A percentile compares a stretch with the other conserved stretches of the same genome.
Evolutionary conservation across 2,113 vertebrate genomes (phyloP).

Genomic region (Hipposideros armiger): DNA sequence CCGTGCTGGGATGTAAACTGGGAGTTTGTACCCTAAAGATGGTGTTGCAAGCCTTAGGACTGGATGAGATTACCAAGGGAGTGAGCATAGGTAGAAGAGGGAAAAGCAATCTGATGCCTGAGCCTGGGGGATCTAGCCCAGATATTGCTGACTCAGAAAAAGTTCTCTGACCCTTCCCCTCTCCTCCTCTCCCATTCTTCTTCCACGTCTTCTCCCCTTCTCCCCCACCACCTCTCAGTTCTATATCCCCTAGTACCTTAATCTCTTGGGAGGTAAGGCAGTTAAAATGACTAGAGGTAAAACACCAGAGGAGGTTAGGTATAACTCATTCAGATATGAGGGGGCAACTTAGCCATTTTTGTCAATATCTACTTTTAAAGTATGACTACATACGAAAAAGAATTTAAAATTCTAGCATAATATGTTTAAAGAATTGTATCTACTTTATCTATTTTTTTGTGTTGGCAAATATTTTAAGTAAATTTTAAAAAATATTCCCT

Average conservation of each 20-base stretch:
- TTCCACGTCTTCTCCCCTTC: background rate
- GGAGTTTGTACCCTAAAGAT: background rate
- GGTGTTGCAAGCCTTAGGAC: background rate
- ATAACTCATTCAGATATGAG: background rate
- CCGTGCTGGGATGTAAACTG: no score
- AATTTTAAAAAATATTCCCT: background rate
- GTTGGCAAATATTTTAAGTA: background rate
- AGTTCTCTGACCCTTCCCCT: background rate
- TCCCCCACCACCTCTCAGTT: background rate
- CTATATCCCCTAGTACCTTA: background rate
- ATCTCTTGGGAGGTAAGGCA: background rate
- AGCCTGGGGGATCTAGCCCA: background rate
- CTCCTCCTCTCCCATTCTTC: no score
- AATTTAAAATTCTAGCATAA: background rate
- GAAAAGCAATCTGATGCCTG: background rate
- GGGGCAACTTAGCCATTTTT: background rate
- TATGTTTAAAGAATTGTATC: background rate
- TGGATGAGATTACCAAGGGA: background rate
- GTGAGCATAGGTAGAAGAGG: background rate
- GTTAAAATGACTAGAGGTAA: background rate
- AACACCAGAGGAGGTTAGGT: background rate
- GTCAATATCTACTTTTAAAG: background rate
- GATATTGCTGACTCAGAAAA: background rate
- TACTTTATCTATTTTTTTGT: conserved; percentile 14
- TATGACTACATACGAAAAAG: background rate